phyloP scores from a whole-genome alignment of 2,888 invertebrate species.

The Philereme vetulata region DNA sequence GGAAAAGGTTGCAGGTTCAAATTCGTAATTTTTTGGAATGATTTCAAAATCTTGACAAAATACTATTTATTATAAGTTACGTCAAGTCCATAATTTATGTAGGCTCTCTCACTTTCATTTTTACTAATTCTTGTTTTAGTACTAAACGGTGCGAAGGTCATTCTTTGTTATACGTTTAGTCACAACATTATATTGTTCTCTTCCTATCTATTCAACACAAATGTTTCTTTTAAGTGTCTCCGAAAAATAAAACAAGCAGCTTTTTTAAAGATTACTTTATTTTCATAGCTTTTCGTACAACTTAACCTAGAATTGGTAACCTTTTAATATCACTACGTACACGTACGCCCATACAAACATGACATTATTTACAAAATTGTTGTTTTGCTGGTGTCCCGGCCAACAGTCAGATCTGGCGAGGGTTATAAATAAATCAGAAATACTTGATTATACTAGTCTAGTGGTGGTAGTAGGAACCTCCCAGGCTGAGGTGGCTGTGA shows the following conservation, averaged over 20 bases:
- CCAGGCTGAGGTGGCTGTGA: constrained; percentile 47
- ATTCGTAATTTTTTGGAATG: no score
- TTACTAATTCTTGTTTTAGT: constrained; percentile 46
- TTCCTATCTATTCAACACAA: constrained; percentile 47
- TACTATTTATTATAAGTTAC: background rate
- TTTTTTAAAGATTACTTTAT: constrained; percentile 54
- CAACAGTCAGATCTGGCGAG: constrained; percentile 57
- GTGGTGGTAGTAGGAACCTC: constrained; percentile 69
- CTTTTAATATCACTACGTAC: constrained; percentile 78
- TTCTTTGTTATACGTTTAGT: constrained; percentile 52
- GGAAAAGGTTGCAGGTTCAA: no score
- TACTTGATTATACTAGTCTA: constrained; percentile 65
- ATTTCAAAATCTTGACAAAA: no score
- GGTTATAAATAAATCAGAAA: constrained; percentile 64
- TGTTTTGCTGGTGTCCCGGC: constrained; percentile 76
- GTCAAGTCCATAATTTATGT: constrained; percentile 24
- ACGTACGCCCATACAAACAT: constrained; percentile 74
- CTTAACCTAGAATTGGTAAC: constrained; percentile 80
- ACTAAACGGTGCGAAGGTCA: constrained; percentile 59
- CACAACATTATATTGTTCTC: constrained; percentile 44
- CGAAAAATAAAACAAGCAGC: constrained; percentile 51
- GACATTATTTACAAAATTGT: constrained; percentile 74
- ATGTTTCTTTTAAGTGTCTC: constrained; percentile 23
- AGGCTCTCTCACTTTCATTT: constrained; percentile 24
- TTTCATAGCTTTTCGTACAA: constrained; percentile 62